A percentile compares a stretch with the other conserved stretches of the same genome.
phyloP scores from a whole-genome alignment of 23 tunicate species.

The Corella eumyota region DNA sequence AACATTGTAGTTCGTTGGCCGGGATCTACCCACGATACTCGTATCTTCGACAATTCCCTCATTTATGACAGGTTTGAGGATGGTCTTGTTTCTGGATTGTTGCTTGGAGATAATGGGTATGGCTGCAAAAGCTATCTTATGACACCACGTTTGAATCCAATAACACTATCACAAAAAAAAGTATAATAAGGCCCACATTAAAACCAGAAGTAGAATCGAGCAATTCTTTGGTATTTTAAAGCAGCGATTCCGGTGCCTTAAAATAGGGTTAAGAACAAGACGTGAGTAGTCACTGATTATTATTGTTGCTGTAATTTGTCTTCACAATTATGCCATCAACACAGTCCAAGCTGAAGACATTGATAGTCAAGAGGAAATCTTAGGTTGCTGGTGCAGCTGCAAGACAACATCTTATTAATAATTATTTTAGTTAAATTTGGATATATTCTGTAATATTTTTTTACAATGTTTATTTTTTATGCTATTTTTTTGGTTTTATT shows the following conservation, averaged over 20 bases:
- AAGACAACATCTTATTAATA: no score
- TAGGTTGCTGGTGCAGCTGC: no score
- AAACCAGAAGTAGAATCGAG: slow-evolving; percentile 28
- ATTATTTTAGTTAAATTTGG: no score
- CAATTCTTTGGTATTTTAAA: slow-evolving; percentile 1
- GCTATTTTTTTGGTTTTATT: no score
- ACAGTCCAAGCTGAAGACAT: no score
- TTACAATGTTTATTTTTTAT: no score
- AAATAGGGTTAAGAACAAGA: background rate
- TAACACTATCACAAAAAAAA: background rate
- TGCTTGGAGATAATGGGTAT: slow-evolving; percentile 50
- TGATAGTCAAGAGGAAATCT: background rate
- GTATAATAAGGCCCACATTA: slow-evolving; percentile 33
- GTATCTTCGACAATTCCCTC: slow-evolving; percentile 31
- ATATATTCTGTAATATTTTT: no score
- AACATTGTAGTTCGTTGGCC: slow-evolving; percentile 52
- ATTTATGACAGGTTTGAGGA: slow-evolving; percentile 33
- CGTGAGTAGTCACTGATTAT: background rate
- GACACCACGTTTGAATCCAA: slow-evolving; percentile 39
- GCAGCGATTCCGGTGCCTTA: slow-evolving; percentile 1
- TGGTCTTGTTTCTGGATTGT: slow-evolving; percentile 3
- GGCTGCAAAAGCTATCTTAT: slow-evolving; percentile 31
- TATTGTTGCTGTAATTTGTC: slow-evolving; percentile 1
- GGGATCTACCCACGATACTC: slow-evolving; percentile 51
- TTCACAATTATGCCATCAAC: slow-evolving; percentile 5